phyloP scores from a whole-genome alignment of 2,113 vertebrate species.

The Zootoca vivipara region DNA sequence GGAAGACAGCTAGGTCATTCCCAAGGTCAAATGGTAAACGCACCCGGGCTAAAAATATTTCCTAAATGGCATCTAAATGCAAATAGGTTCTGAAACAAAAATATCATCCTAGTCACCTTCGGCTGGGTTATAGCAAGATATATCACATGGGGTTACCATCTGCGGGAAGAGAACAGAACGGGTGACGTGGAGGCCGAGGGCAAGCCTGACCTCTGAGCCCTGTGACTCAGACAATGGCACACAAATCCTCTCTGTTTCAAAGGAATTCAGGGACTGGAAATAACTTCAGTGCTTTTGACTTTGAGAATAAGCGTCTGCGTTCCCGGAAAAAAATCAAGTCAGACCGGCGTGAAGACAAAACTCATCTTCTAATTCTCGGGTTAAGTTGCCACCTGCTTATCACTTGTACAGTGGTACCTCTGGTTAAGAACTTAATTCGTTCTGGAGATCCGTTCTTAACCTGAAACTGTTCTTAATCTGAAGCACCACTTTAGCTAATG shows the following conservation, averaged over 20 bases:
- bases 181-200: neutral
- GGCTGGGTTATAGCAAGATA: conserved; percentile 20
- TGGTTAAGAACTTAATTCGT: too few relatives aligned
- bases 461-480: too few relatives aligned
- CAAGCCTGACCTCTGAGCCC: neutral
- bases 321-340: neutral
- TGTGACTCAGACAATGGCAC: neutral
- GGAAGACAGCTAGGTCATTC: neutral
- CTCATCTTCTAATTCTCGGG: neutral
- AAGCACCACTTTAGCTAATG: too few relatives aligned
- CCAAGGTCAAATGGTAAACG: neutral
- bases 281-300: neutral
- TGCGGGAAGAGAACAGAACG: neutral
- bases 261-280: neutral
- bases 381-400: neutral
- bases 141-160: conserved; percentile 18
- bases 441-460: too few relatives aligned
- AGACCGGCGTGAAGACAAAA: neutral
- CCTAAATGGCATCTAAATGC: conserved; percentile 24
- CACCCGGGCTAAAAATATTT: conserved; percentile 20
- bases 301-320: neutral
- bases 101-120: neutral
- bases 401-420: too few relatives aligned
- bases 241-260: neutral
- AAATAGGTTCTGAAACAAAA: conserved; percentile 28